Conservation (phyloP, 2,113 vertebrate species). For the Lepus americanus region DNA sequence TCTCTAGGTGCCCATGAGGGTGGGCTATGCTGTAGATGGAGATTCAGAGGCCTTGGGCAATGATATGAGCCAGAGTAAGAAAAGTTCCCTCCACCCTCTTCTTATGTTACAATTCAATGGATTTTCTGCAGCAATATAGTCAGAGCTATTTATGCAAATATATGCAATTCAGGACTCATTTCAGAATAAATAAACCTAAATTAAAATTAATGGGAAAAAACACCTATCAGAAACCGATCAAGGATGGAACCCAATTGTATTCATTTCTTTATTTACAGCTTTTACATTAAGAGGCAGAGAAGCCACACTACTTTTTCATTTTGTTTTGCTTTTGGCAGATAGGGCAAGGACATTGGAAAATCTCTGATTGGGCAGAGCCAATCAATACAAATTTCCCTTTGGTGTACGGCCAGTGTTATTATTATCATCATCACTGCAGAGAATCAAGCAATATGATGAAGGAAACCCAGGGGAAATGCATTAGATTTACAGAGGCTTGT, state of each 20-base stretch:
- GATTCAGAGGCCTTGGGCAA: conserved; percentile 46
- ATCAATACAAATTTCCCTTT: conserved; percentile 77
- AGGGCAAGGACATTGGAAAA: conserved; percentile 58
- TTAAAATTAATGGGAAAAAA: conserved; percentile 88
- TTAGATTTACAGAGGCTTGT: conserved; percentile 64
- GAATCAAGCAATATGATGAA: conserved; percentile 73
- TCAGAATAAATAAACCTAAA: conserved; percentile 87
- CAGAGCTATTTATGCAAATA: conserved; percentile 86
- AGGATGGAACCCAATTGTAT: conserved; percentile 66
- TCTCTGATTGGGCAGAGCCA: conserved; percentile 70
- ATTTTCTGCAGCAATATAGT: conserved; percentile 77
- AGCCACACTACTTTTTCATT: neutral
- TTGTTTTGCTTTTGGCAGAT: conserved; percentile 1
- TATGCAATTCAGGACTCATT: conserved; percentile 84
- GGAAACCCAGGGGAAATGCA: conserved; percentile 50
- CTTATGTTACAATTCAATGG: conserved; percentile 72
- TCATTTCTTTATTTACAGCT: neutral
- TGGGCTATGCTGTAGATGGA: neutral
- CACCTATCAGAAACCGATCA: conserved; percentile 82
- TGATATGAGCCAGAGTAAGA: conserved; percentile 1
- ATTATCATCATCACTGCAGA: conserved; percentile 65
- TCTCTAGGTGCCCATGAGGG: neutral
- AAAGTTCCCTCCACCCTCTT: conserved; percentile 64
- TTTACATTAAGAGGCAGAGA: conserved; percentile 33
- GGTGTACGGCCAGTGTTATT: conserved; percentile 76